A percentile compares a stretch with the other conserved stretches of the same genome.
phyloP scores from a whole-genome alignment of 2,888 invertebrate genomes.

The Smittia aterrima region DNA sequence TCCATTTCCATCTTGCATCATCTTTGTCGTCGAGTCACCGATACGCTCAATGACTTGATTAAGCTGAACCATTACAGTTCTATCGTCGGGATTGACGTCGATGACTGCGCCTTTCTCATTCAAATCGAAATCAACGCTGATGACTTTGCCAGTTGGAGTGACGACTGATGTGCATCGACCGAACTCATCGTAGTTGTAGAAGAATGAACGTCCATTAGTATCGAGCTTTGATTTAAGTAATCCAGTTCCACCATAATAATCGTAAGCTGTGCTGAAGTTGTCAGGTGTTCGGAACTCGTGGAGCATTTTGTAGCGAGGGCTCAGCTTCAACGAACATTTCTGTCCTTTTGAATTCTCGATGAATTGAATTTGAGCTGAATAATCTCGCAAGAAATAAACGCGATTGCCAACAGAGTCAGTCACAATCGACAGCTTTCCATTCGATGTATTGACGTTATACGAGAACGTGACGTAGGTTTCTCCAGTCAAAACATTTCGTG shows the following conservation, averaged over 20 bases:
- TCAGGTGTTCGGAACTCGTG: constrained; percentile 89
- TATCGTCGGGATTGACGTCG: constrained; percentile 74
- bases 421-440: constrained; percentile 89
- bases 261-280: constrained; percentile 90
- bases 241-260: constrained; percentile 88
- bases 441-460: constrained; percentile 95
- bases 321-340: constrained; percentile 86
- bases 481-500: constrained; percentile 91
- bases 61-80: constrained; percentile 83
- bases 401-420: constrained; percentile 91
- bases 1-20: constrained; percentile 76
- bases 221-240: constrained; percentile 84
- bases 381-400: constrained; percentile 77
- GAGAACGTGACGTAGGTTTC: constrained; percentile 91
- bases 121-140: constrained; percentile 83
- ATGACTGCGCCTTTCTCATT: constrained; percentile 88
- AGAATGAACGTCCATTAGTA: constrained; percentile 84
- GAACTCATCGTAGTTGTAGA: constrained; percentile 93
- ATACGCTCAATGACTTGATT: constrained; percentile 78
- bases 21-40: constrained; percentile 79
- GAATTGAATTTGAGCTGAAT: constrained; percentile 85
- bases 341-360: constrained; percentile 93
- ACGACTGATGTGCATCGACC: constrained; percentile 88
- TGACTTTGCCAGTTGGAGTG: constrained; percentile 92
- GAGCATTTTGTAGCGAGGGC: constrained; percentile 70